phyloP scores from a whole-genome alignment of 2,113 vertebrate species.

The Etheostoma spectabile region DNA sequence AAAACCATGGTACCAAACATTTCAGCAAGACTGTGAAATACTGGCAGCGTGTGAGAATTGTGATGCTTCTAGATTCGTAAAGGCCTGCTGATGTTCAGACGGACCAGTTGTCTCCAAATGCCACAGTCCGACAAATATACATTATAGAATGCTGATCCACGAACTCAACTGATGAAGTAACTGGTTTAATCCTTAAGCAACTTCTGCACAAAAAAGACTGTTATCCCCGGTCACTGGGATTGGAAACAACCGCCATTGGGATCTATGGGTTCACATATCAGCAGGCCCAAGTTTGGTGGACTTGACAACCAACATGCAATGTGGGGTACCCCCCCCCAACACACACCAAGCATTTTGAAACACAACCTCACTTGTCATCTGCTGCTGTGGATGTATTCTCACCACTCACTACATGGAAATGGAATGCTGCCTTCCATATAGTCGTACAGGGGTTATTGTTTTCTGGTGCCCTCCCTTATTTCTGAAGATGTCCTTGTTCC shows the following conservation, averaged over 20 bases:
- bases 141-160: slow-evolving; percentile 35
- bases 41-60: too few relatives aligned
- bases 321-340: too few relatives aligned
- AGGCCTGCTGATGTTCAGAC: slow-evolving; percentile 2
- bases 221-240: neutral
- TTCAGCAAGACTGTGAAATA: neutral
- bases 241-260: neutral
- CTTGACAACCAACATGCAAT: neutral
- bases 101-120: slow-evolving; percentile 21
- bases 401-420: neutral
- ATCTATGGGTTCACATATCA: neutral
- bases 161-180: slow-evolving; percentile 23
- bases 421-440: too few relatives aligned
- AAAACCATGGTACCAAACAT: neutral
- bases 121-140: slow-evolving; percentile 17
- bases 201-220: neutral
- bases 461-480: too few relatives aligned
- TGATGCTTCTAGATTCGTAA: neutral
- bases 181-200: slow-evolving; percentile 32
- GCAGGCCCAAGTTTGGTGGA: neutral
- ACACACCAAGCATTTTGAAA: too few relatives aligned
- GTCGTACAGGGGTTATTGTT: too few relatives aligned
- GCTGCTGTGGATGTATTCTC: neutral
- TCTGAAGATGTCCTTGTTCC: too few relatives aligned
- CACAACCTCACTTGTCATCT: neutral